Base-by-base conservation (phyloP, 2,113 vertebrate genomes). In the Epinephelus lanceolatus region DNA sequence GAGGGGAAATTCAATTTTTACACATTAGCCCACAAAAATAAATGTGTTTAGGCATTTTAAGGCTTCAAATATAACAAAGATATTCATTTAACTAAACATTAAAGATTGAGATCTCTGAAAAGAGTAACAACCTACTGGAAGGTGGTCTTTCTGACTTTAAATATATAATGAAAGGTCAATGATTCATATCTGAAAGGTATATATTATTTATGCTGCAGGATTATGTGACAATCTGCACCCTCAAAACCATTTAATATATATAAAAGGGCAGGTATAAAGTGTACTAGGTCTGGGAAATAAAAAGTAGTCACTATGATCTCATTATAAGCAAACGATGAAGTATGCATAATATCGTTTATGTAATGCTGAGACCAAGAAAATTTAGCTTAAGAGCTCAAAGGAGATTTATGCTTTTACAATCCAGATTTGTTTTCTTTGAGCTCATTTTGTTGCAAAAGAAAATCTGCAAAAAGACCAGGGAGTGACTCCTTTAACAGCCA, bases 401-500 rank as follows among this genome's bases (percentile, higher is more conserved):
- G 5, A 10, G 45, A 11, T 1, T n/a, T 57, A 15, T 23, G 1
- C n/a, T 52, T 61, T 33, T 9, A 81, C 2, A 33, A 37, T 63
- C 19, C 47, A 68, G 27, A 49, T 25, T 61, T 47, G 33, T 53
- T 52, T 18, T 13, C 23, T 62, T 53, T 21, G 17, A n/a, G 3
- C 3, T 42, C n/a, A 61, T 66, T 63, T 49, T 21, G 40, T 13
- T 23, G 23, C 30, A 42, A 33, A n/a, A 27, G 7, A 33, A 45
- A 65, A 51, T 51, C 0, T 23, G n/a, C 12, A 68, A 9, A 68
- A 86, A 78, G 53, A 37, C 3, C 2, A 76, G 23, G 47, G 53
- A 87, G 74, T 1, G 60, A 49, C 61, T 81, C 0, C 30, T 8
- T 89, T 57, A 73, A 27, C 55, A 74, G 37, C 5, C 37, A 33